These are phyloP conservation scores for Florisuga fusca DNA, from an alignment of 2,797 vertebrate genomes.

Conservation along the genomic window DNA sequence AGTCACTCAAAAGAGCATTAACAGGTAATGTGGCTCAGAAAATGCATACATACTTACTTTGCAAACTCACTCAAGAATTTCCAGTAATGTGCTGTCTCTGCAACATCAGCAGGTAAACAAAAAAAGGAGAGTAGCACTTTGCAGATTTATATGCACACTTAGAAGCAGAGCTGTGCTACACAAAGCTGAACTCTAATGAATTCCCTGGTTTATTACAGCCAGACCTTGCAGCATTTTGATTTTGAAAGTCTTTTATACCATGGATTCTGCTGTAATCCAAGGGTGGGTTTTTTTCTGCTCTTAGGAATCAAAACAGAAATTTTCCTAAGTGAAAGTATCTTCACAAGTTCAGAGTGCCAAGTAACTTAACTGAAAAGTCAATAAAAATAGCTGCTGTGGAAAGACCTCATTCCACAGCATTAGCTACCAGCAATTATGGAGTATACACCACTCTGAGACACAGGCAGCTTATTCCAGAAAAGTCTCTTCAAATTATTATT, in stretches of 20 bases:
- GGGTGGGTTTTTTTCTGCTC: neutral
- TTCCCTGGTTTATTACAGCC: neutral
- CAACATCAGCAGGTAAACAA: constrained; percentile 42
- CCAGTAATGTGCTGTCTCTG: constrained; percentile 18
- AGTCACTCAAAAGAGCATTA: constrained; percentile 30
- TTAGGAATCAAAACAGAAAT: neutral
- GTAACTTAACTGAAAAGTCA: neutral
- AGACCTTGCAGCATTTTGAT: neutral
- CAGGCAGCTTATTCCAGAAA: neutral
- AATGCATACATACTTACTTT: constrained; percentile 5
- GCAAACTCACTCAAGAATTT: neutral
- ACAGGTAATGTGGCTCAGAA: constrained; percentile 10
- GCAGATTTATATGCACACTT: neutral
- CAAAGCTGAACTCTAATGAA: constrained; percentile 29
- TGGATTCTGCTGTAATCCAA: neutral
- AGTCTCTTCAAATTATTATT: neutral
- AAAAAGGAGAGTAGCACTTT: neutral
- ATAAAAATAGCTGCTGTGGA: neutral
- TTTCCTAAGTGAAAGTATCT: neutral
- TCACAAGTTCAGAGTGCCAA: neutral
- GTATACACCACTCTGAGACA: neutral
- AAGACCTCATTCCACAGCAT: neutral
- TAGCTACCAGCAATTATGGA: neutral
- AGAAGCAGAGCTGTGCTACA: neutral
- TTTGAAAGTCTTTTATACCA: neutral